Conservation (phyloP, 2,888 invertebrate species). For the Muschampia staudingeri region DNA sequence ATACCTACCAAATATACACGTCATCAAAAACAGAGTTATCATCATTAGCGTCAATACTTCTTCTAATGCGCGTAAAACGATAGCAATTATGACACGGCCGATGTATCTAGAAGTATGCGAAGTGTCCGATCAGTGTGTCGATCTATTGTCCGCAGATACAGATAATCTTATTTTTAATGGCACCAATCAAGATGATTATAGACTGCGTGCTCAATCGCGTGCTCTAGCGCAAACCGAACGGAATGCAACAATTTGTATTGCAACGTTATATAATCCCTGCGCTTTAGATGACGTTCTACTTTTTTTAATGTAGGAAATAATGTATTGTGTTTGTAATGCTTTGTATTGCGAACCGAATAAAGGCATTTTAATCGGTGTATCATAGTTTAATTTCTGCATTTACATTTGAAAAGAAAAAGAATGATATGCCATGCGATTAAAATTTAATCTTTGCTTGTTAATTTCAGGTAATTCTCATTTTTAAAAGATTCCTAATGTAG, state of each 20-base stretch:
- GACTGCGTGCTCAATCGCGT: constrained; percentile 31
- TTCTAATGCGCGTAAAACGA: not conserved
- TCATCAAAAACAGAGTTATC: not conserved
- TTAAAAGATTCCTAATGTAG: not conserved
- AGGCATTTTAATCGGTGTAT: not conserved
- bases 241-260: constrained; percentile 45
- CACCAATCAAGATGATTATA: constrained; percentile 40
- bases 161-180: constrained; percentile 37
- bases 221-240: constrained; percentile 35
- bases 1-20: not conserved
- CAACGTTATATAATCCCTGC: constrained; percentile 39
- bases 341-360: not conserved
- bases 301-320: constrained; percentile 42
- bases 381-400: not conserved
- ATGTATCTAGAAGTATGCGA: not conserved
- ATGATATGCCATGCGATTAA: not conserved
- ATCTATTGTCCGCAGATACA: constrained; percentile 26
- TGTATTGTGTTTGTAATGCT: constrained; percentile 8
- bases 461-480: not conserved
- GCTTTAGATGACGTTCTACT: constrained; percentile 43
- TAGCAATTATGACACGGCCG: not conserved
- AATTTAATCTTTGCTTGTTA: not conserved
- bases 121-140: not conserved
- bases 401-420: not conserved
- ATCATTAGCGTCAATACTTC: not conserved